Evolutionary conservation across 2,113 vertebrate genomes (phyloP).

Genomic region (Herpetotheres cachinnans): DNA sequence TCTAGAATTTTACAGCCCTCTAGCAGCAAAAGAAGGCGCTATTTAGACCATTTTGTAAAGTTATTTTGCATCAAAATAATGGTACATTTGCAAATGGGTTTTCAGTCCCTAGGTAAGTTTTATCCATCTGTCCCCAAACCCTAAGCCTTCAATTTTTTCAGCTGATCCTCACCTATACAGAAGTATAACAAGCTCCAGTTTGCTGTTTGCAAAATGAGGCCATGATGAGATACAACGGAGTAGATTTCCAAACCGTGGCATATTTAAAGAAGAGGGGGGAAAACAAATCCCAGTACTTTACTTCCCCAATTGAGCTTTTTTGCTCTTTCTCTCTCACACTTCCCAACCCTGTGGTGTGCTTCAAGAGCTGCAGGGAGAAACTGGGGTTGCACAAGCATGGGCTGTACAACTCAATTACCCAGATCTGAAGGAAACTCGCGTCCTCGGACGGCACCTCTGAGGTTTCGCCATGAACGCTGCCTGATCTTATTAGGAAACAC

Average conservation of each 20-base stretch:
- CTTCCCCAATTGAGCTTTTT: neutral
- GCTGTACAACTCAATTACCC: slow-evolving; percentile 21
- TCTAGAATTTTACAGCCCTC: neutral
- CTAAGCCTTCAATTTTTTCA: neutral
- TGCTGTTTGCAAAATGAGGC: neutral
- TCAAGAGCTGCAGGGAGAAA: neutral
- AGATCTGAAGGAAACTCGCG: slow-evolving; percentile 10
- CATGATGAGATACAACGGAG: neutral
- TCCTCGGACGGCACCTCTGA: slow-evolving; percentile 21
- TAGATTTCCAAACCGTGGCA: rapidly evolving
- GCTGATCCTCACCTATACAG: neutral
- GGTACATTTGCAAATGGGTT: neutral
- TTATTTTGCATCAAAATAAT: neutral
- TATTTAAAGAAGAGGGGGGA: neutral
- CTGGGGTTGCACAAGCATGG: neutral
- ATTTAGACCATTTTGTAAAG: neutral
- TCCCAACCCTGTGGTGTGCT: neutral
- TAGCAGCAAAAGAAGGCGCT: neutral
- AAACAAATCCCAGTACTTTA: neutral
- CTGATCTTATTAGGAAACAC: slow-evolving; percentile 58
- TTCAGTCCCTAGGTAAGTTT: slow-evolving; percentile 4
- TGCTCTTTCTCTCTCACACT: neutral
- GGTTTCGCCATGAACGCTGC: neutral
- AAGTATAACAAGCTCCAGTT: neutral
- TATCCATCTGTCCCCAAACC: neutral